These are phyloP conservation scores for Bradysia coprophila DNA, from an alignment of 1,140 invertebrate genomes.

Conservation along the genomic window DNA sequence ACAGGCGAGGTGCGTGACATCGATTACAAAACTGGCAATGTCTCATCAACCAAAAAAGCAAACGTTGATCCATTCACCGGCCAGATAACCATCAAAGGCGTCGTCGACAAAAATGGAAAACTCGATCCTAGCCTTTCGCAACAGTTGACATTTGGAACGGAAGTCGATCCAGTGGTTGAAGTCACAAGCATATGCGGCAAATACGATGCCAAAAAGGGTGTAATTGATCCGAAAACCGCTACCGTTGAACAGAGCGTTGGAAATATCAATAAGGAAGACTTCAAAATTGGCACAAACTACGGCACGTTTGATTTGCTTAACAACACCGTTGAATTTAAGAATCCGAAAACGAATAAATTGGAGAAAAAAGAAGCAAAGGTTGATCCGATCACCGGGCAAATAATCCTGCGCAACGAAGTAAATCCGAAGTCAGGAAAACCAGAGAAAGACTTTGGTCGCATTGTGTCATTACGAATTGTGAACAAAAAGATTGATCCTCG, in stretches of 20 bases:
- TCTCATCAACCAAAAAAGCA: conserved; percentile 18
- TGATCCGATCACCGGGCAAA: conserved; percentile 31
- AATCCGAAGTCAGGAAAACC: conserved; percentile 38
- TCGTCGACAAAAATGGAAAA: conserved; percentile 28
- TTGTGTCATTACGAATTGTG: conserved; percentile 31
- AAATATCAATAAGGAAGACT: conserved; percentile 32
- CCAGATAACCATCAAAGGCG: conserved; percentile 30
- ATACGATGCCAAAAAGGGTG: conserved; percentile 34
- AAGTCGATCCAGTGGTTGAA: conserved; percentile 27
- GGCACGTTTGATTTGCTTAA: conserved; percentile 35
- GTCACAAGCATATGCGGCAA: conserved; percentile 34
- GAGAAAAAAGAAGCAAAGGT: conserved; percentile 35
- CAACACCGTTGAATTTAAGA: conserved; percentile 32
- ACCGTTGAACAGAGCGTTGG: conserved; percentile 30
- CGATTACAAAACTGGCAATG: conserved; percentile 31
- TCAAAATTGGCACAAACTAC: conserved; percentile 38
- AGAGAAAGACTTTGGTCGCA: conserved; percentile 32
- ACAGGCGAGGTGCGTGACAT: conserved; percentile 29
- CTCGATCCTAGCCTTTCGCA: conserved; percentile 31
- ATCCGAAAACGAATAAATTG: conserved; percentile 35
- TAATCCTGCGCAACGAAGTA: conserved; percentile 29
- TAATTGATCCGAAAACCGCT: conserved; percentile 33
- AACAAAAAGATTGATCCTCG: conserved; percentile 29
- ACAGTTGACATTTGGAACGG: conserved; percentile 25
- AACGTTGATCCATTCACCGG: conserved; percentile 34